Percentiles rank a stretch among this genome's conserved stretches.
Evolutionary conservation across 2,113 vertebrate species (phyloP).

Genomic region (human): GRCh38 chr21:14742001-14742500

Average conservation of each 20-base stretch:
- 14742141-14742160: neutral
- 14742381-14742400: neutral
- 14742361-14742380: neutral
- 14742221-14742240: neutral
- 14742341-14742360: neutral
- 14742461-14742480: neutral
- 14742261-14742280: neutral
- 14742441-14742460: neutral
- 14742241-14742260: neutral
- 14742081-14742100: neutral
- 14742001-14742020: neutral
- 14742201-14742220: neutral
- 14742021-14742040: slow-evolving; percentile 25
- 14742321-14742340: neutral
- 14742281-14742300: neutral
- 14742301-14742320: neutral
- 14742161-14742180: neutral
- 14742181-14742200: neutral
- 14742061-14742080: neutral
- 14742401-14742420: neutral
- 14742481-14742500: neutral
- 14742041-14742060: neutral
- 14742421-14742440: neutral
- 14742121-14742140: neutral
- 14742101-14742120: neutral